Conservation (phyloP, 2,888 invertebrate genomes). For the Adelognathus sp. region DNA sequence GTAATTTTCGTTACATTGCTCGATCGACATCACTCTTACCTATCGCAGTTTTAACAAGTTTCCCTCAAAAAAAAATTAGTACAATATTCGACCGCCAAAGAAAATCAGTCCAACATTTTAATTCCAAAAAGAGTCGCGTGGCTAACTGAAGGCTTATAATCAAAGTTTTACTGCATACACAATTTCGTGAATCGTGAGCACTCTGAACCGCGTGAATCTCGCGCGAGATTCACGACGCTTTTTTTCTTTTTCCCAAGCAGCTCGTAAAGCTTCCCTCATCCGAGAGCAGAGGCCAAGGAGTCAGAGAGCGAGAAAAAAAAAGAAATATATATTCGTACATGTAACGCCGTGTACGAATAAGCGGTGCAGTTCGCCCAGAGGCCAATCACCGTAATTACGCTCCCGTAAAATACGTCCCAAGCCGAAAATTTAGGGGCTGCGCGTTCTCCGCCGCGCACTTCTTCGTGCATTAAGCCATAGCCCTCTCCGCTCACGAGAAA, state of each 20-base stretch:
- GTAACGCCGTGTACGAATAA: conserved; percentile 1
- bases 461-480: not conserved
- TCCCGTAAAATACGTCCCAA: conserved; percentile 67
- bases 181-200: not conserved
- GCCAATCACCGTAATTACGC: conserved; percentile 71
- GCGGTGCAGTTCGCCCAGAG: conserved; percentile 44
- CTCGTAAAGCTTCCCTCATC: conserved; percentile 40
- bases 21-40: too few species aligned
- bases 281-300: conserved; percentile 41
- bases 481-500: not conserved
- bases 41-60: too few species aligned
- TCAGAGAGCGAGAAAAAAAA: conserved; percentile 36
- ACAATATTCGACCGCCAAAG: too few species aligned
- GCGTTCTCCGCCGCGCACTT: conserved; percentile 1
- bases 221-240: not conserved
- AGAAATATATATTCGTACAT: not conserved
- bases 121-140: too few species aligned
- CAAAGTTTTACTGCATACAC: too few species aligned
- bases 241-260: not conserved
- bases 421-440: conserved; percentile 54
- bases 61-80: too few species aligned
- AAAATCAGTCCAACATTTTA: too few species aligned
- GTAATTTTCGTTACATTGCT: too few species aligned
- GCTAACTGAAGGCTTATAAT: too few species aligned
- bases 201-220: not conserved